phyloP scores from a whole-genome alignment of 2,797 vertebrate species.

The Nyctibius grandis region DNA sequence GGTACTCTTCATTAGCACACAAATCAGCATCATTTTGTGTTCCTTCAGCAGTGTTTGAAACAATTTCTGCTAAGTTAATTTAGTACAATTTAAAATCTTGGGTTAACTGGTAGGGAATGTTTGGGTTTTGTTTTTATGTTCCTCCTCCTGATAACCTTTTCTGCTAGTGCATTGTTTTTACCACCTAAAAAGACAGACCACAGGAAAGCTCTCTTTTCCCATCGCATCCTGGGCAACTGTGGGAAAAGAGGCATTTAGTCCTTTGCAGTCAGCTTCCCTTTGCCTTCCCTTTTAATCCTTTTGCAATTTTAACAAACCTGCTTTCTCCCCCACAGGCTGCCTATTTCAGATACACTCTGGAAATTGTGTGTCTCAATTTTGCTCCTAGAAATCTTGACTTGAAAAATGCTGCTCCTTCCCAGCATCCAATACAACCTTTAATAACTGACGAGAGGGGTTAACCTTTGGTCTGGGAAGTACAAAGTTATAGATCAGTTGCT shows the following conservation, averaged over 20 bases:
- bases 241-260: neutral
- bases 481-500: conserved; percentile 19
- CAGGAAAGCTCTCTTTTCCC: neutral
- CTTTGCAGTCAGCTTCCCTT: neutral
- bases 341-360: neutral
- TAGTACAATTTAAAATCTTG: neutral
- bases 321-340: neutral
- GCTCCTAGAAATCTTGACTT: conserved; percentile 15
- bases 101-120: neutral
- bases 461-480: conserved; percentile 15
- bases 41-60: neutral
- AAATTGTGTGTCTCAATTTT: conserved; percentile 25
- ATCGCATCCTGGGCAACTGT: neutral
- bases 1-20: neutral
- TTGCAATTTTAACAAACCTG: neutral
- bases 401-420: conserved; percentile 41
- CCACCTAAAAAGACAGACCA: neutral
- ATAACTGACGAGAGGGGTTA: neutral
- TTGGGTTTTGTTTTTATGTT: neutral
- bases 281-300: neutral
- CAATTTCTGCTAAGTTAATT: neutral
- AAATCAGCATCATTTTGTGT: neutral
- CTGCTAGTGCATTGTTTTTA: neutral
- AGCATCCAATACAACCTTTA: conserved; percentile 14
- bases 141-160: neutral